Percentiles rank a stretch among this genome's conserved stretches.
Evolutionary conservation across 2,113 vertebrate species (phyloP).

Genomic region (Odontesthes bonariensis): DNA sequence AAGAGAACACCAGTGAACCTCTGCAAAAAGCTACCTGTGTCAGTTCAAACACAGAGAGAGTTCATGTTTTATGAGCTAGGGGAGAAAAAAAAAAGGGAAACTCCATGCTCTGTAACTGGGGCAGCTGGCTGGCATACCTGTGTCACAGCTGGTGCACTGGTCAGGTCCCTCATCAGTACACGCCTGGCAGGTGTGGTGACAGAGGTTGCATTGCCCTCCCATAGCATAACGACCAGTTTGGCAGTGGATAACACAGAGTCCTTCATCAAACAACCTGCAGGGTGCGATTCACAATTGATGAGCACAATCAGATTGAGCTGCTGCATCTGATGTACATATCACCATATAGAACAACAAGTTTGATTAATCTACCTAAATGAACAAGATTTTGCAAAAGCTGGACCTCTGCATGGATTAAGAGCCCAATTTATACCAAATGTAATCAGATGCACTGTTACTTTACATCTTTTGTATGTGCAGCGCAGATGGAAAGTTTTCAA

Average conservation of each 20-base stretch:
- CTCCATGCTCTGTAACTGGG: neutral
- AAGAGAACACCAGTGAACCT: conserved; percentile 1
- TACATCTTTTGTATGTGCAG: neutral
- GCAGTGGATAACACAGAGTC: conserved; percentile 84
- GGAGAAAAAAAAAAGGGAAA: neutral
- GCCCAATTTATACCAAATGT: no score
- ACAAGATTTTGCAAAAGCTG: no score
- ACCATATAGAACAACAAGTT: neutral
- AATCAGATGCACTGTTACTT: no score
- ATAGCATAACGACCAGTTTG: conserved; percentile 82
- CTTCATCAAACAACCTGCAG: conserved; percentile 87
- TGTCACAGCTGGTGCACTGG: conserved; percentile 88
- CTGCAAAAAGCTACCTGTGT: conserved; percentile 7
- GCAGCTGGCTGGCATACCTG: conserved; percentile 79
- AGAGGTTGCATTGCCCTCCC: conserved; percentile 84
- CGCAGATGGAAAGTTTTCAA: neutral
- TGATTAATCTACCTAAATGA: no score
- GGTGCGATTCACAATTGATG: neutral
- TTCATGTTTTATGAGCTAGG: neutral
- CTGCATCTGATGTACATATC: neutral
- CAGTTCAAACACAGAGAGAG: neutral
- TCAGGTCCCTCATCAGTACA: conserved; percentile 87
- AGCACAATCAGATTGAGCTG: neutral
- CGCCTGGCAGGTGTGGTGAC: conserved; percentile 90
- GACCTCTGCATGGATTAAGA: no score